Percentiles rank a stretch among this genome's conserved stretches.
Evolutionary conservation across 2,888 invertebrate species (phyloP).

Genomic region (Stramonita haemastoma): DNA sequence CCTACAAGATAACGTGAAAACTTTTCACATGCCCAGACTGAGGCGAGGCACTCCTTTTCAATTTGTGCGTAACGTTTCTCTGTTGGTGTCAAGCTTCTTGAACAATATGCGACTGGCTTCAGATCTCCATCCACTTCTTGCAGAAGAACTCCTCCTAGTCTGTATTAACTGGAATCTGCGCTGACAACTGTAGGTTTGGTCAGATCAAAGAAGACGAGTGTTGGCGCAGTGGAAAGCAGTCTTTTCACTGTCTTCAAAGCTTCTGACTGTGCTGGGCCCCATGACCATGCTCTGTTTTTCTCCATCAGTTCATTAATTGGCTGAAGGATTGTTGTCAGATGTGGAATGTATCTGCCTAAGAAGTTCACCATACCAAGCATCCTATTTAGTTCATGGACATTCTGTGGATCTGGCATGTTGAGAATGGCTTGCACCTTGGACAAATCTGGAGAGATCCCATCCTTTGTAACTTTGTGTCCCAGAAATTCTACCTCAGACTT

Average conservation of each 20-base stretch:
- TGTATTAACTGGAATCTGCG: not conserved
- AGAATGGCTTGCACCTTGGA: conserved; percentile 5
- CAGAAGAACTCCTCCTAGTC: conserved; percentile 4
- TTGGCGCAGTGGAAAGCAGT: not conserved
- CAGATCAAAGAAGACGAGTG: not conserved
- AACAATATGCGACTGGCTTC: conserved; percentile 23
- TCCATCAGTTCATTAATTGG: conserved; percentile 15
- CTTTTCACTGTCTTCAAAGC: not conserved
- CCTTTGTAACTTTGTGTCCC: conserved; percentile 23
- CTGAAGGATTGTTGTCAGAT: not conserved
- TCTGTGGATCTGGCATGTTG: not conserved
- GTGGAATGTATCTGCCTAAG: not conserved
- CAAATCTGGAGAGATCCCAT: conserved; percentile 2
- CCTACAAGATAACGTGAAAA: conserved; percentile 15
- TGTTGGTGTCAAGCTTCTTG: conserved; percentile 12
- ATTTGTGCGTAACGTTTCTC: conserved; percentile 23
- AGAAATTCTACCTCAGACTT: conserved; percentile 15
- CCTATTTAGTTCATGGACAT: conserved; percentile 5
- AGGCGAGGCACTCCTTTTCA: conserved; percentile 41
- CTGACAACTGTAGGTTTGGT: not conserved
- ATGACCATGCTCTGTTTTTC: conserved; percentile 20
- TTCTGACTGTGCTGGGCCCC: not conserved
- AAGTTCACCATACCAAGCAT: conserved; percentile 28
- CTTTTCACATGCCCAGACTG: conserved; percentile 54
- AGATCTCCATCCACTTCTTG: not conserved